Percentiles rank a stretch among this genome's conserved stretches.
These are phyloP conservation scores for Hoplodrina ambigua DNA, from an alignment of 2,888 invertebrate species.

Conservation along the genomic window DNA sequence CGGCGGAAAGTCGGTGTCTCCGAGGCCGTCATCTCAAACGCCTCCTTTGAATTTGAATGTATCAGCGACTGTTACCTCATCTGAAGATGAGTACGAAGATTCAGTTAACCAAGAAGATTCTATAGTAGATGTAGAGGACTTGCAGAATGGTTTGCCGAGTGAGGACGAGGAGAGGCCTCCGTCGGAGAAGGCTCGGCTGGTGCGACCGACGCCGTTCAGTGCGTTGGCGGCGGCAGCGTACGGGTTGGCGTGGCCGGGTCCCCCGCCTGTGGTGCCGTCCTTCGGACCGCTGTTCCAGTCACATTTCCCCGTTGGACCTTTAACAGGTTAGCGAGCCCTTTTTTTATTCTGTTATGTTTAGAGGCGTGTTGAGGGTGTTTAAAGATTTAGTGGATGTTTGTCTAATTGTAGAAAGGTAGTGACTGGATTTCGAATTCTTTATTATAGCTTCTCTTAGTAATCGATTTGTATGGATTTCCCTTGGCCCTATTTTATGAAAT, in stretches of 20 bases:
- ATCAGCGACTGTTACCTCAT: constrained; percentile 87
- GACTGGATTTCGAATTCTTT: neutral
- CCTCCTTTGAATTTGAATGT: constrained; percentile 87
- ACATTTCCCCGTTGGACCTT: constrained; percentile 89
- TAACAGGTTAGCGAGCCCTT: constrained; percentile 80
- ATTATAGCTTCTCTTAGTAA: no score
- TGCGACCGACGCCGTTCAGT: constrained; percentile 94
- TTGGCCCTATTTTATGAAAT: neutral
- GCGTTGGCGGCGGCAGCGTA: constrained; percentile 93
- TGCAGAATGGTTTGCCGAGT: constrained; percentile 90
- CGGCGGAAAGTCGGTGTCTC: constrained; percentile 82
- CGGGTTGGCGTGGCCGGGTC: constrained; percentile 91
- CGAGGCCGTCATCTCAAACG: constrained; percentile 83
- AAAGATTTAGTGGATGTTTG: constrained; percentile 11
- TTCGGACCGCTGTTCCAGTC: constrained; percentile 93
- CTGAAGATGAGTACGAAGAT: constrained; percentile 92
- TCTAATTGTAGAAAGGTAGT: neutral
- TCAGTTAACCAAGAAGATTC: constrained; percentile 93
- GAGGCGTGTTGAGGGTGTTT: neutral
- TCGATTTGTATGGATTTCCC: neutral
- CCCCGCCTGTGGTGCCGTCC: constrained; percentile 90
- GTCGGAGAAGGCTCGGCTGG: constrained; percentile 83
- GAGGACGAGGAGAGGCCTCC: constrained; percentile 86
- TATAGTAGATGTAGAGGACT: constrained; percentile 95
- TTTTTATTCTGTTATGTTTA: neutral